phyloP scores from a whole-genome alignment of 2,797 vertebrate genomes.

The Eleutherodactylus coqui region DNA sequence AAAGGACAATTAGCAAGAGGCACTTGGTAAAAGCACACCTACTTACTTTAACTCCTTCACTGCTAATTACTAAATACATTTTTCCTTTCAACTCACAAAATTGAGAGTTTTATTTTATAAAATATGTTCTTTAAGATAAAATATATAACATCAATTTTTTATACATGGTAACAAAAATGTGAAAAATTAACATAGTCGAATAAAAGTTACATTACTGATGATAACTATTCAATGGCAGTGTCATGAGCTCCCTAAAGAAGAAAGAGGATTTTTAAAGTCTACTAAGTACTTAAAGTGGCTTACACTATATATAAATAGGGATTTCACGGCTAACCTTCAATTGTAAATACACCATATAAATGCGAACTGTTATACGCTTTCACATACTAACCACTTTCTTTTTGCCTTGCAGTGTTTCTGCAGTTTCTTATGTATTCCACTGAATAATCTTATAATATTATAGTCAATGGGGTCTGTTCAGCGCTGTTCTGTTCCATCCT shows the following conservation, averaged over 20 bases:
- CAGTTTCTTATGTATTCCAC: no score
- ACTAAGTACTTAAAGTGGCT: no score
- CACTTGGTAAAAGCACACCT: background rate
- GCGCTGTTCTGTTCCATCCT: no score
- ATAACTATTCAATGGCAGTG: background rate
- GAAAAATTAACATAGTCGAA: background rate
- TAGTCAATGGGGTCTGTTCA: no score
- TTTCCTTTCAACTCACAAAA: background rate
- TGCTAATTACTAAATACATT: background rate
- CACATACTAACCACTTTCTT: background rate
- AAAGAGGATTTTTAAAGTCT: background rate
- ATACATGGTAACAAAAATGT: no score
- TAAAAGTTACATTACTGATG: background rate
- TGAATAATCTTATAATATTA: no score
- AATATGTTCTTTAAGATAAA: no score
- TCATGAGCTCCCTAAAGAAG: background rate
- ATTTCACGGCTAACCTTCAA: background rate
- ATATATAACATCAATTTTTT: no score
- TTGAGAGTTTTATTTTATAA: background rate
- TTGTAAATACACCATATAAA: background rate
- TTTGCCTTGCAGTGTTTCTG: background rate
- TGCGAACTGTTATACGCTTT: background rate
- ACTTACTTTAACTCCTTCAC: background rate
- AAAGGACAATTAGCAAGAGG: constrained; percentile 16
- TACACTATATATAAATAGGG: background rate